Evolutionary conservation across 2,797 vertebrate species (phyloP).

Genomic region (Silurus aristotelis): DNA sequence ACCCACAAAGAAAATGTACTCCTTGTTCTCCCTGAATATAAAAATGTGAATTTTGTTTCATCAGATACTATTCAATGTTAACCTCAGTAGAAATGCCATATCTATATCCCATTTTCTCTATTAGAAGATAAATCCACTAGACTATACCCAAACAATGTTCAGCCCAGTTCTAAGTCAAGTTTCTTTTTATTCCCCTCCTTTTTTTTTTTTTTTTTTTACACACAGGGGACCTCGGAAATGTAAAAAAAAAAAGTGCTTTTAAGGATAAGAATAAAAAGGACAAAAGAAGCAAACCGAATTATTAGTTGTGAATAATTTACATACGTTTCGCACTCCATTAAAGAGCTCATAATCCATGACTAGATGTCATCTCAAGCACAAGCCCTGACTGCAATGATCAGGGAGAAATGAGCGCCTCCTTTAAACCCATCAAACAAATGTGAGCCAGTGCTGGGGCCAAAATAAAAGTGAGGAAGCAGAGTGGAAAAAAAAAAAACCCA

Average conservation of each 20-base stretch:
- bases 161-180: conserved; percentile 56
- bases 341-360: conserved; percentile 73
- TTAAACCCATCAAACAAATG: conserved; percentile 47
- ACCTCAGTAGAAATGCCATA: conserved; percentile 38
- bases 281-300: conserved; percentile 72
- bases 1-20: conserved; percentile 61
- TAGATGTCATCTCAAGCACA: conserved; percentile 66
- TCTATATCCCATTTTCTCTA: conserved; percentile 65
- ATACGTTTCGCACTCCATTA: conserved; percentile 50
- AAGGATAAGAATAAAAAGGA: conserved; percentile 70
- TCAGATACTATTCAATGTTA: conserved; percentile 56
- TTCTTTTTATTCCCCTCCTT: conserved; percentile 27
- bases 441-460: conserved; percentile 50
- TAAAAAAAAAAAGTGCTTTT: conserved; percentile 75
- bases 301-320: conserved; percentile 61
- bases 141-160: conserved; percentile 59
- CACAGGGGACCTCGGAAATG: conserved; percentile 58
- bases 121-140: conserved; percentile 60
- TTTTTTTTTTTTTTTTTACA: conserved; percentile 48
- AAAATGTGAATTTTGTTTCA: conserved; percentile 45
- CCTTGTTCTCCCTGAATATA: conserved; percentile 68
- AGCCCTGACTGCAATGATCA: conserved; percentile 55
- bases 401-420: conserved; percentile 57
- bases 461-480: conserved; percentile 43
- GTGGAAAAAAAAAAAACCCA: conserved; percentile 42